Percentiles rank a stretch among this genome's conserved stretches.
These are phyloP conservation scores for Drosophila imparisetae DNA, from an alignment of 2,888 invertebrate species.

Conservation along the genomic window DNA sequence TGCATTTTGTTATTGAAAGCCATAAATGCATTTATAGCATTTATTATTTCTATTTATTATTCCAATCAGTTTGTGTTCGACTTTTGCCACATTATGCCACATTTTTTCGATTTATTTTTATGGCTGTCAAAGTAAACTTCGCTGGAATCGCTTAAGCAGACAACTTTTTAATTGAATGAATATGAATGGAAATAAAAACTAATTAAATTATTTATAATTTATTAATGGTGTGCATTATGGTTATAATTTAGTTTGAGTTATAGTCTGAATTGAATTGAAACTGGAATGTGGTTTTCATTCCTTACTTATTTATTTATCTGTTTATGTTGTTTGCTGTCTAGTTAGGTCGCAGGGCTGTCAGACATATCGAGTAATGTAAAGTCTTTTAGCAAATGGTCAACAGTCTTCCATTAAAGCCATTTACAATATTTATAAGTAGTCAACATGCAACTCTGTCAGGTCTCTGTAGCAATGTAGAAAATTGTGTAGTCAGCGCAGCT, in stretches of 20 bases:
- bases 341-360: conserved; percentile 28
- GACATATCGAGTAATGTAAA: conserved; percentile 15
- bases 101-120: conserved; percentile 14
- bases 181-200: background rate
- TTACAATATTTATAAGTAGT: conserved; percentile 57
- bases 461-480: background rate
- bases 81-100: conserved; percentile 17
- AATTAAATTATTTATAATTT: background rate
- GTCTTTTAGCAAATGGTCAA: conserved; percentile 50
- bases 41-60: conserved; percentile 49
- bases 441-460: conserved; percentile 47
- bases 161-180: background rate
- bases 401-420: conserved; percentile 48
- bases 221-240: background rate
- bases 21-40: conserved; percentile 60
- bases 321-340: conserved; percentile 8
- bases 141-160: background rate
- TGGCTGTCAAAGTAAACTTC: conserved; percentile 24
- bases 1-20: conserved; percentile 73
- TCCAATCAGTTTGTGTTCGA: conserved; percentile 18
- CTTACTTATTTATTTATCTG: background rate
- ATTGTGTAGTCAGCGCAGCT: conserved; percentile 10
- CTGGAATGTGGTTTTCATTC: background rate
- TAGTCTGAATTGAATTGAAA: background rate
- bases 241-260: background rate